Evolutionary conservation across 92 coral and sea anemone species (phyloP), one percentile per base, ranked within the genome.

Genomic region (Actinostola sp.): DNA sequence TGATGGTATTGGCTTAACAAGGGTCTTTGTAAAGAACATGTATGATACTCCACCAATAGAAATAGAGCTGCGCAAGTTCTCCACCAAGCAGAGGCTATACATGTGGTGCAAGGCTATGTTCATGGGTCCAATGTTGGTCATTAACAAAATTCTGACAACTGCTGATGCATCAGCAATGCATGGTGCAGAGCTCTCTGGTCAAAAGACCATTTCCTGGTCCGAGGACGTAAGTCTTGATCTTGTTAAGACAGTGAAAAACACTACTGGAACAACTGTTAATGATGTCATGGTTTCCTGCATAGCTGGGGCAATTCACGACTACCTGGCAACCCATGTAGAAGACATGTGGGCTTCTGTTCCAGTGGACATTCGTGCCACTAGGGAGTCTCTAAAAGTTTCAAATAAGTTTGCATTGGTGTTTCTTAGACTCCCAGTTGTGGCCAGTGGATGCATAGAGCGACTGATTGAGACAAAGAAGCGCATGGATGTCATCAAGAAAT

Each of bases 301-400:
- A 10, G 82, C 97, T 2, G 99, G 99, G 17, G 99, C 97, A 11
- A 36, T 95, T 71, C 73, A 88, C 24, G 84, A 85, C 63, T 91
- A 91, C 76, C 93, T 95, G 4, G 30, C 71, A 44, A 26, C 29
- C 3, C 73, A 73, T 55, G 85, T 86, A 0, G 89, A 86, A 20
- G 99, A 95, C 72, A 92, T 95, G 92, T 86, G 89, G 92, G 99
- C 97, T 1, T 89, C 93, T 24, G 92, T 95, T 29, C 97, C 99
- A 1, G 96, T 95, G 3, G 97, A 95, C 71, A 88, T 91, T 53
- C 89, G 99, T 59, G 83, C 96, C 17, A 76, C 87, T 16, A 58
- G 84, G 51, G 78, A 88, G 12, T 95, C 97, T 4, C 61, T 91
- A 29, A 83, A 91, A 60, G 92, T 89, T 27, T 70, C 77, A 34